Conservation (phyloP, 2,113 vertebrate species). For the Stegostoma tigrinum region DNA sequence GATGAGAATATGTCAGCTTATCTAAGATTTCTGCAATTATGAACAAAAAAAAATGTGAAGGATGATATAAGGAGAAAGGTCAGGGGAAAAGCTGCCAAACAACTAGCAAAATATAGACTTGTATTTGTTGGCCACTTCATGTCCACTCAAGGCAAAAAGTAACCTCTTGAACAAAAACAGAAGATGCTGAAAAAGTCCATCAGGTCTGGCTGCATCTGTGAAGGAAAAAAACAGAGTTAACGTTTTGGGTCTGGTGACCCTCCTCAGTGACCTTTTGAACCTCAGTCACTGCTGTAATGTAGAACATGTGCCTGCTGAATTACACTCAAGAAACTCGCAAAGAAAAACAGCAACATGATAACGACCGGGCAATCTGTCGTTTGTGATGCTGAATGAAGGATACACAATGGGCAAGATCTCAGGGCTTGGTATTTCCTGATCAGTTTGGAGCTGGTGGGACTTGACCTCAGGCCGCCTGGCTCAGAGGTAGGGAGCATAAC, state of each 20-base stretch:
- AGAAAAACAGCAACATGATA: neutral
- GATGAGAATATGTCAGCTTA: neutral
- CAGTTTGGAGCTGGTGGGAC: too few species aligned
- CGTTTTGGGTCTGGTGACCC: too few species aligned
- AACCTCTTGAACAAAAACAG: too few species aligned
- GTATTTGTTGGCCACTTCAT: neutral
- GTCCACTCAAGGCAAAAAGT: neutral
- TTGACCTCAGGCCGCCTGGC: too few species aligned
- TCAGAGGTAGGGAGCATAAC: too few species aligned
- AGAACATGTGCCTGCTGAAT: neutral
- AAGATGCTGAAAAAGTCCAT: too few species aligned
- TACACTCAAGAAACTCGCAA: neutral
- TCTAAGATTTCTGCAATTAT: neutral
- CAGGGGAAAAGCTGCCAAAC: constrained; percentile 4
- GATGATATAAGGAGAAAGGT: neutral
- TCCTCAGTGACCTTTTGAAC: too few species aligned
- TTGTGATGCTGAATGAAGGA: neutral
- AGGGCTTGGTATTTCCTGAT: too few species aligned
- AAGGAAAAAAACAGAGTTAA: too few species aligned
- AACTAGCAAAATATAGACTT: neutral
- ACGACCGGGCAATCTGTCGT: neutral
- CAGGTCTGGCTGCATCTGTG: too few species aligned
- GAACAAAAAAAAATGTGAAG: neutral
- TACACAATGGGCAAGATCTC: neutral
- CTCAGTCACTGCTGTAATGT: neutral